Conservation (phyloP, 2,797 vertebrate species). For the Manis javanica region DNA sequence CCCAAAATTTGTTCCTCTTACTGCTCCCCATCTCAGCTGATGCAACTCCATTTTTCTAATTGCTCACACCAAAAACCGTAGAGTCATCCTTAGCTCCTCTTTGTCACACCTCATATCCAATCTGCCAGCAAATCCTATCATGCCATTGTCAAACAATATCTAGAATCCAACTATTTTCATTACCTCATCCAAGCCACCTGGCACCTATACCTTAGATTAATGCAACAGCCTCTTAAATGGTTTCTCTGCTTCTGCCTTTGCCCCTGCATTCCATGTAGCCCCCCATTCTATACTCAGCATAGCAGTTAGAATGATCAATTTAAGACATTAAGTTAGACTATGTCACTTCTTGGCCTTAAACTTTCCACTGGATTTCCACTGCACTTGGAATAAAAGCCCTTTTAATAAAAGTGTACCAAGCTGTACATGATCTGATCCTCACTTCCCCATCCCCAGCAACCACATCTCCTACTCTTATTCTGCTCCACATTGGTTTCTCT, state of each 20-base stretch:
- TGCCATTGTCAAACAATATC: not conserved
- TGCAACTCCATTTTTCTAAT: not conserved
- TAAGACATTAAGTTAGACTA: not conserved
- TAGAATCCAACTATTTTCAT: not conserved
- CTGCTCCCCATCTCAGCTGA: not conserved
- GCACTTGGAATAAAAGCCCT: not conserved
- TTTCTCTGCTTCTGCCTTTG: conserved; percentile 22
- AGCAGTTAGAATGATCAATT: not conserved
- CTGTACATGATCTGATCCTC: not conserved
- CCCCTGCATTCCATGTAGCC: not conserved
- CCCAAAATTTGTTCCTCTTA: not conserved
- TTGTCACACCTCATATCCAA: not conserved
- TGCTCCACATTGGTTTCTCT: not conserved
- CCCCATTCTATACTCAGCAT: not conserved
- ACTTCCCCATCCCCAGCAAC: not conserved
- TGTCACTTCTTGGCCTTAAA: not conserved
- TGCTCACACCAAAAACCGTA: not conserved
- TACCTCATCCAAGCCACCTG: not conserved
- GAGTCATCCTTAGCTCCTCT: not conserved
- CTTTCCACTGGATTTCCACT: not conserved
- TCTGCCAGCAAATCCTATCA: not conserved
- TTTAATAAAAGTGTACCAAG: not conserved
- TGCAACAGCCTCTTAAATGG: not conserved
- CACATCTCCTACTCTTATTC: not conserved
- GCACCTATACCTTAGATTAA: not conserved